Percentiles rank a stretch among this genome's conserved stretches.
phyloP scores from a whole-genome alignment of 2,797 vertebrate genomes.

The Monodelphis domestica region DNA sequence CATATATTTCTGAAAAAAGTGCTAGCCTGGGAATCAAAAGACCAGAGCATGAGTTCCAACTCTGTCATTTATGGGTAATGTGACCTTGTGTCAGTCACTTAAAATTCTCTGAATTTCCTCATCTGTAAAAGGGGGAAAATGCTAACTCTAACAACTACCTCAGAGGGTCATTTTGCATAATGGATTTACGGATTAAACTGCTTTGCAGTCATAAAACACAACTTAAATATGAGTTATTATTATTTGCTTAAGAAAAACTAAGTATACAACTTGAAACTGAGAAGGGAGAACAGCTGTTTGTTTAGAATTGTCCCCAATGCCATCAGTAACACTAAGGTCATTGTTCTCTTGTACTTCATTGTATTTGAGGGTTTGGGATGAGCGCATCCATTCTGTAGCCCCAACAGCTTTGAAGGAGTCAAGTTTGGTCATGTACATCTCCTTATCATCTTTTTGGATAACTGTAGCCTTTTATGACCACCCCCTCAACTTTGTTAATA shows the following conservation, averaged over 20 bases:
- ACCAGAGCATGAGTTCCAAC: background rate
- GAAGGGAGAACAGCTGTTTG: background rate
- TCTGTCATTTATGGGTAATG: background rate
- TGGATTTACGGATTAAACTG: background rate
- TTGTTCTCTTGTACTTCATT: background rate
- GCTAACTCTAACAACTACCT: background rate
- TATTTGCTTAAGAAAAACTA: background rate
- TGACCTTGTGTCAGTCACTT: background rate
- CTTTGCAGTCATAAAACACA: background rate
- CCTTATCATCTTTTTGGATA: background rate
- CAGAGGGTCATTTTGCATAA: background rate
- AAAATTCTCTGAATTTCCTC: background rate
- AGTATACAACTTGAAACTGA: background rate
- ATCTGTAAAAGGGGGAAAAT: background rate
- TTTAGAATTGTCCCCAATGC: background rate
- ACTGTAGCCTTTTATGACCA: background rate
- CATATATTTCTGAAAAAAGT: background rate
- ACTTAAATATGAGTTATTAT: background rate
- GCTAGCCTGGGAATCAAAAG: background rate
- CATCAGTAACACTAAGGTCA: background rate
- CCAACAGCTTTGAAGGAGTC: background rate
- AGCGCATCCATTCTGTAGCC: constrained; percentile 28
- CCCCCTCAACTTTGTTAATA: constrained; percentile 23
- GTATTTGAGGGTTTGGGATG: background rate
- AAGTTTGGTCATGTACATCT: background rate